Base-by-base conservation (phyloP, 2,797 vertebrate genomes). In the Perodicticus potto region DNA sequence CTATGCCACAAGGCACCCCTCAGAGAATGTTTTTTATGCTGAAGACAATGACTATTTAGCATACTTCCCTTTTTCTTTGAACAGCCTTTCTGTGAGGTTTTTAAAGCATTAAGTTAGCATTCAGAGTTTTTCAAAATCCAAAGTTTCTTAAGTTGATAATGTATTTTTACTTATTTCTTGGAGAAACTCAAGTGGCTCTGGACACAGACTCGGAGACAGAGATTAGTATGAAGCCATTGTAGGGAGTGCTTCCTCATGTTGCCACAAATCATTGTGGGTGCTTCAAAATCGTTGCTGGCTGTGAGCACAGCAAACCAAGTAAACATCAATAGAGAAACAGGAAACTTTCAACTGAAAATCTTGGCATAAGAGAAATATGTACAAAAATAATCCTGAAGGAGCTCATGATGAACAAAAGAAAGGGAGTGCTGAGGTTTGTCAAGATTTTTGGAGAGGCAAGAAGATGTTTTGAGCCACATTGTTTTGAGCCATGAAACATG, bases 131-230 rank as follows among this genome's bases (percentile, higher is more conserved):
- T 91, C 53, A 23, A 85, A 89, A 86, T 11, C 37, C 25, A 72
- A 89, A 76, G 2, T 59, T 17, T 55, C 37, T 83, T 80, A 34
- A 37, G 57, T 87, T 91, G 59, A 87, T 57, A 55, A 23, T 17
- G 4, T 82, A 78, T 85, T 84, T 34, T 85, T 84, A 81, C 27
- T 86, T 81, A 55, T 74, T 92, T 91, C 53, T 34, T 92, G 2
- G 19, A 67, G 49, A 94, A 88, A 65, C 32, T 94, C 67, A 92
- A 65, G 12, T 63, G 59, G 11, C 20, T 25, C 37, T 67, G 10
- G 19, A 80, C 37, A 61, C 3, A 92, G 37, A 70, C 27, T 76
- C 45, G 85, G 22, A 63, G 43, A 29, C 14, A 32, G 59, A 76
- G 45, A 76, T 89, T 29, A 74, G 65, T 37, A 77, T 12, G 9